Percentiles rank a stretch among this genome's conserved stretches.
Conservation (phyloP, 2,888 invertebrate genomes). For the Cantharis rufa region DNA sequence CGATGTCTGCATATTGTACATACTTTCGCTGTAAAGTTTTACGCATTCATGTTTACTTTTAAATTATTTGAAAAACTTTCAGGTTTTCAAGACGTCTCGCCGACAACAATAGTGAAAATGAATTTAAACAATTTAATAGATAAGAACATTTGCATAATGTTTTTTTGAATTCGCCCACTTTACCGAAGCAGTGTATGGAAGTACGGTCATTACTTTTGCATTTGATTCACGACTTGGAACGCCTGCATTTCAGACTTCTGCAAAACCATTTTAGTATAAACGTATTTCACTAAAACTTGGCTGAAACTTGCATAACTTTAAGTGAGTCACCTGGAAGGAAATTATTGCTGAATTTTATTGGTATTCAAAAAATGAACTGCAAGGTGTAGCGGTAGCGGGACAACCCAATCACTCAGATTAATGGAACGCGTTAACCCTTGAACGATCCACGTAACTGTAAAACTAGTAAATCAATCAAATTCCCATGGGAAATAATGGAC, state of each 20-base stretch:
- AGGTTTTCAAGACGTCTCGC: neutral
- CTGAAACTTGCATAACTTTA: no score
- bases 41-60: neutral
- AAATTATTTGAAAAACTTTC: neutral
- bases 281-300: neutral
- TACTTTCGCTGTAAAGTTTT: neutral
- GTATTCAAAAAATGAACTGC: neutral
- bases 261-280: neutral
- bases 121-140: neutral
- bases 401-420: neutral
- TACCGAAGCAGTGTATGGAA: neutral
- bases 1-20: neutral
- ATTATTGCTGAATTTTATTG: neutral
- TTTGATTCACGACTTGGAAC: neutral
- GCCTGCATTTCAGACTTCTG: neutral
- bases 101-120: neutral
- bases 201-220: neutral
- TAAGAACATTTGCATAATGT: neutral
- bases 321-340: neutral
- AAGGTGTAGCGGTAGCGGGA: neutral
- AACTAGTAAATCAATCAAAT: neutral
- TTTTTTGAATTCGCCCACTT: neutral
- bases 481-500: neutral
- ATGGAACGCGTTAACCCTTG: neutral
- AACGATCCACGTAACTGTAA: neutral